Conservation (phyloP, 2,113 vertebrate species). For the Siniperca chuatsi region DNA sequence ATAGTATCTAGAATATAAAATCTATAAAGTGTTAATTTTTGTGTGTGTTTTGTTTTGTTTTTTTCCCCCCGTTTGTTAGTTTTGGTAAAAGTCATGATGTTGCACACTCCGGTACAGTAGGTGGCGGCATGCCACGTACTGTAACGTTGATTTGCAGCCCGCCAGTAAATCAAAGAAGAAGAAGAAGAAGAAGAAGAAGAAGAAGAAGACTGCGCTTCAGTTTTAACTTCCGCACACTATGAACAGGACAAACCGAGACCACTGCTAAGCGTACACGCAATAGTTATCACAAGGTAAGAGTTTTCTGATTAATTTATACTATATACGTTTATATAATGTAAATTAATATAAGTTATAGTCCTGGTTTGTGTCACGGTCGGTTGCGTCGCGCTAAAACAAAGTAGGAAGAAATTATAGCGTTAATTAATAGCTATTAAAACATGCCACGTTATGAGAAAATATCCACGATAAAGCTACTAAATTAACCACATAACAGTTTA, state of each 20-base stretch:
- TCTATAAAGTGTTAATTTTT: no score
- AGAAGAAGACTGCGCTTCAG: not conserved
- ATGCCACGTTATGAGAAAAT: not conserved
- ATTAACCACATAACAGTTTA: not conserved
- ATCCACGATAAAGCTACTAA: fast-evolving
- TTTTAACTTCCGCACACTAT: conserved; percentile 43
- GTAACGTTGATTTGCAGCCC: no score
- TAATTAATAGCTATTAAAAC: not conserved
- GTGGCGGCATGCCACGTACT: no score
- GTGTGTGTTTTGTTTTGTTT: no score
- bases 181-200: no score
- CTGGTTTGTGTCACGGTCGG: not conserved
- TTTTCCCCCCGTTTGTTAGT: no score
- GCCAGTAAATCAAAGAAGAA: no score
- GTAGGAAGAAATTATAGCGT: not conserved
- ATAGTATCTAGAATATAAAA: no score
- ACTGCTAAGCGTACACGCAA: not conserved
- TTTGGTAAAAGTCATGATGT: no score
- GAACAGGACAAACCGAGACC: not conserved
- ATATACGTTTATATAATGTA: no score
- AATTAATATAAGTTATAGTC: no score
- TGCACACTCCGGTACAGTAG: no score
- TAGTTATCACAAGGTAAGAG: conserved; percentile 2
- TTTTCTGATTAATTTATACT: fast-evolving
- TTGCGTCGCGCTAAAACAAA: conserved; percentile 5